These are phyloP conservation scores for Pristiophorus japonicus DNA, from an alignment of 2,113 vertebrate species.

Conservation along the genomic window DNA sequence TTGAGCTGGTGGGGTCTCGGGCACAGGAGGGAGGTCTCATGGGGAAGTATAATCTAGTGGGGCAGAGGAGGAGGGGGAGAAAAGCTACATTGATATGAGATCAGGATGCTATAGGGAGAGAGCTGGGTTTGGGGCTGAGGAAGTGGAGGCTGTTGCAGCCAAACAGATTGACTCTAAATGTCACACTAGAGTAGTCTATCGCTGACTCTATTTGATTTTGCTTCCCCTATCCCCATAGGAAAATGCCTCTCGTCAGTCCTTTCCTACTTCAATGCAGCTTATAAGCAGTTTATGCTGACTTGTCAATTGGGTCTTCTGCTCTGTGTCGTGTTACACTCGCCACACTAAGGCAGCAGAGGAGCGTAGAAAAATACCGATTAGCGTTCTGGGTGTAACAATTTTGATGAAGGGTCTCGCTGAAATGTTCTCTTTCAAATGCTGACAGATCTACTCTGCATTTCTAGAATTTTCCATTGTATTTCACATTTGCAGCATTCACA, in stretches of 20 bases:
- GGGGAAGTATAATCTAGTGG: neutral
- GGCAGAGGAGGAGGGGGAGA: neutral
- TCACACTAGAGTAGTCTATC: neutral
- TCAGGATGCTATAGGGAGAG: neutral
- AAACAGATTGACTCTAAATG: neutral
- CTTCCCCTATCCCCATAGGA: neutral
- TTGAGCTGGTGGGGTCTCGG: neutral
- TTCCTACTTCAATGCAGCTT: neutral
- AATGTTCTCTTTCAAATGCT: neutral
- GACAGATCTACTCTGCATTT: neutral
- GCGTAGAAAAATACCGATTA: neutral
- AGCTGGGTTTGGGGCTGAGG: neutral
- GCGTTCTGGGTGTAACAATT: neutral
- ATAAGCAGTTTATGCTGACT: neutral
- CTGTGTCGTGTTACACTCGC: neutral
- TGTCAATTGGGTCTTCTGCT: neutral
- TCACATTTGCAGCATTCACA: neutral
- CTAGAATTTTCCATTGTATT: neutral
- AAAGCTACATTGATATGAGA: neutral
- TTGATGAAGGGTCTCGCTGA: neutral
- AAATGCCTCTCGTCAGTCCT: neutral
- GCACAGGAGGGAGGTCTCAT: neutral
- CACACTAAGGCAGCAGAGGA: neutral
- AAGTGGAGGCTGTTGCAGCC: neutral
- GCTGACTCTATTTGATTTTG: neutral